These are phyloP conservation scores for Calliscelio sp. DNA, from an alignment of 2,888 invertebrate species.

Conservation along the genomic window DNA sequence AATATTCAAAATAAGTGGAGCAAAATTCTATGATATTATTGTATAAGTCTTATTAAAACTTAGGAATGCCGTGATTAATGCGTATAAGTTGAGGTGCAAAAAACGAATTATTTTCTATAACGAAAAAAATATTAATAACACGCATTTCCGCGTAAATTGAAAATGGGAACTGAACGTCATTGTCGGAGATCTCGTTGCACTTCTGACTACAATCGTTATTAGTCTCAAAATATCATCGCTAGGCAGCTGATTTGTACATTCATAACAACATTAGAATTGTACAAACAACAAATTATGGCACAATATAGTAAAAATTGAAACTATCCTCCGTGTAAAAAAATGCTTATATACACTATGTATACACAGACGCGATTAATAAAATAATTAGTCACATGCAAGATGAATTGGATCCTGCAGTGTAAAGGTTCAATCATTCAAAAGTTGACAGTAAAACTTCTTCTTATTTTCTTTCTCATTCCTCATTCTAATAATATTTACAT, in stretches of 20 bases:
- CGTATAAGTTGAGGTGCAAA: too few species aligned
- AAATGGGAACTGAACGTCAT: slow-evolving; percentile 28
- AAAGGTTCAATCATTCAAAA: slow-evolving; percentile 1
- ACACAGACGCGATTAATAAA: slow-evolving; percentile 49
- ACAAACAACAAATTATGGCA: slow-evolving; percentile 71
- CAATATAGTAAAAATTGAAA: slow-evolving; percentile 57
- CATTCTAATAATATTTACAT: too few species aligned
- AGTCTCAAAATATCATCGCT: slow-evolving; percentile 63
- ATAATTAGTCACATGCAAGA: slow-evolving; percentile 44
- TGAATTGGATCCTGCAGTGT: slow-evolving; percentile 14
- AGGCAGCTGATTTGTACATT: slow-evolving; percentile 69
- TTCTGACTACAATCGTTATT: slow-evolving; percentile 33
- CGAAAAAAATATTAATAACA: too few species aligned
- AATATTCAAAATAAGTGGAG: too few species aligned
- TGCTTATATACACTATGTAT: slow-evolving; percentile 58
- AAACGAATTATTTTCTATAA: too few species aligned
- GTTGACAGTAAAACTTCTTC: background rate
- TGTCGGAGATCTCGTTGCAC: slow-evolving; percentile 36
- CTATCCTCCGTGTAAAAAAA: slow-evolving; percentile 51
- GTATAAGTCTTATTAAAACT: too few species aligned
- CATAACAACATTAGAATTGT: slow-evolving; percentile 57
- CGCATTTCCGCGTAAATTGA: too few species aligned
- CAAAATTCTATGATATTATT: too few species aligned
- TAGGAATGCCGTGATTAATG: too few species aligned
- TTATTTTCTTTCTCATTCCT: too few species aligned